phyloP scores from a whole-genome alignment of 1,140 invertebrate genomes.

The Saxidomus purpurata region DNA sequence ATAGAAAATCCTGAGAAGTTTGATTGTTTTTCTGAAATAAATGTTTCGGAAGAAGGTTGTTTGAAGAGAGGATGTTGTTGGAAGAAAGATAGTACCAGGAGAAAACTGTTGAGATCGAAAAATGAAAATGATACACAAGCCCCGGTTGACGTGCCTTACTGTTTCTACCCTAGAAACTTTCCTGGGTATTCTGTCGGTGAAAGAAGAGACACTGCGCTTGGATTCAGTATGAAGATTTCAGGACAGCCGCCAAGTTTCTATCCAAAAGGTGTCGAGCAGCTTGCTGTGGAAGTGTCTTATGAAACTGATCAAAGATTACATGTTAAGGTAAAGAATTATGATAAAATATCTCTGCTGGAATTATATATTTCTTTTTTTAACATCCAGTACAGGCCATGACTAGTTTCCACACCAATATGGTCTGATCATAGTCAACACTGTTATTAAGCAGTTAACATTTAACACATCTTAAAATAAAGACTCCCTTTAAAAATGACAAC shows the following conservation, averaged over 20 bases:
- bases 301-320: slow-evolving; percentile 50
- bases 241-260: slow-evolving; percentile 35
- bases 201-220: slow-evolving; percentile 29
- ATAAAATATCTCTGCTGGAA: neutral
- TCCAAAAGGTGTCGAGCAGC: slow-evolving; percentile 15
- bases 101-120: neutral
- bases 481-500: neutral
- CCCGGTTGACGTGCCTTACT: slow-evolving; percentile 56
- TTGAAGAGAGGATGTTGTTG: slow-evolving; percentile 60
- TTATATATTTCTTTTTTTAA: neutral
- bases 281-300: slow-evolving; percentile 53
- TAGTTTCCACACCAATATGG: neutral
- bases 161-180: slow-evolving; percentile 60
- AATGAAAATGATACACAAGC: slow-evolving; percentile 23
- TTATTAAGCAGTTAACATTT: neutral
- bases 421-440: neutral
- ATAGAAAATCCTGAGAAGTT: slow-evolving; percentile 34
- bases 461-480: too few species aligned
- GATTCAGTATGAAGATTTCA: slow-evolving; percentile 6
- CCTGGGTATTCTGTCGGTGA: slow-evolving; percentile 31
- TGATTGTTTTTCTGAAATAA: slow-evolving; percentile 60
- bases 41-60: slow-evolving; percentile 32
- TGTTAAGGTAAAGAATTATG: slow-evolving; percentile 37
- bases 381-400: too few species aligned
- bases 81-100: neutral